Evolutionary conservation across 2,888 invertebrate species (phyloP).

Genomic region (Diploptera punctata): DNA sequence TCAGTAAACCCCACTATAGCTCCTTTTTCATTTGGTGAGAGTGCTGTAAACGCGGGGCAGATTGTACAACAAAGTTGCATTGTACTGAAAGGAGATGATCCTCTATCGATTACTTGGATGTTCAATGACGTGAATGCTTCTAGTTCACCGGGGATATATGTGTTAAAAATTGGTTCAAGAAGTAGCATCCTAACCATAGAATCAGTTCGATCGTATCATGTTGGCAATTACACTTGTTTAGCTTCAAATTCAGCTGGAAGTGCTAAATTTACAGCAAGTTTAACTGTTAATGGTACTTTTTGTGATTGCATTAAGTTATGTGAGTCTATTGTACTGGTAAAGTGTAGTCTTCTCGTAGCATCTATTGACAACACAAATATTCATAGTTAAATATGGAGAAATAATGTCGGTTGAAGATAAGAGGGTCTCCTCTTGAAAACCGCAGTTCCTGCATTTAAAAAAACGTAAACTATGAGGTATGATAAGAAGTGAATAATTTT

Average conservation of each 20-base stretch:
- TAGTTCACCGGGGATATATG: slow-evolving; percentile 60
- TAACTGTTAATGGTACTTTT: slow-evolving; percentile 78
- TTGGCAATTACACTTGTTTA: slow-evolving; percentile 68
- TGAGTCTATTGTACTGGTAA: no score
- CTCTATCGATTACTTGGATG: slow-evolving; percentile 75
- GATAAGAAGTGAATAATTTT: no score
- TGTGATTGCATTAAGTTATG: no score
- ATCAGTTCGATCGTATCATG: slow-evolving; percentile 64
- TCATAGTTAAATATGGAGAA: no score
- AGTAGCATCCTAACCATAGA: slow-evolving; percentile 69
- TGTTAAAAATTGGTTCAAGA: slow-evolving; percentile 65
- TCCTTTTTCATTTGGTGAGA: slow-evolving; percentile 70
- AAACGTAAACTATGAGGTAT: no score
- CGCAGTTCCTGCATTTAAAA: no score
- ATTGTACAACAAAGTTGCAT: slow-evolving; percentile 62
- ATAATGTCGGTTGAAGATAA: no score
- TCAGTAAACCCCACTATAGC: slow-evolving; percentile 70
- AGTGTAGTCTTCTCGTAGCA: no score
- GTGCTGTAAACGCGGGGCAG: slow-evolving; percentile 71
- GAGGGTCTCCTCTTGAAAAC: no score
- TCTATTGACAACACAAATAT: no score
- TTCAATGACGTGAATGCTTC: slow-evolving; percentile 58
- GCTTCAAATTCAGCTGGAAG: slow-evolving; percentile 66
- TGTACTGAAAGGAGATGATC: slow-evolving; percentile 72
- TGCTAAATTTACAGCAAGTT: slow-evolving; percentile 69